Percentiles rank a stretch among this genome's conserved stretches.
These are phyloP conservation scores for Cheilosia urbana DNA, from an alignment of 2,888 invertebrate species.

Conservation along the genomic window DNA sequence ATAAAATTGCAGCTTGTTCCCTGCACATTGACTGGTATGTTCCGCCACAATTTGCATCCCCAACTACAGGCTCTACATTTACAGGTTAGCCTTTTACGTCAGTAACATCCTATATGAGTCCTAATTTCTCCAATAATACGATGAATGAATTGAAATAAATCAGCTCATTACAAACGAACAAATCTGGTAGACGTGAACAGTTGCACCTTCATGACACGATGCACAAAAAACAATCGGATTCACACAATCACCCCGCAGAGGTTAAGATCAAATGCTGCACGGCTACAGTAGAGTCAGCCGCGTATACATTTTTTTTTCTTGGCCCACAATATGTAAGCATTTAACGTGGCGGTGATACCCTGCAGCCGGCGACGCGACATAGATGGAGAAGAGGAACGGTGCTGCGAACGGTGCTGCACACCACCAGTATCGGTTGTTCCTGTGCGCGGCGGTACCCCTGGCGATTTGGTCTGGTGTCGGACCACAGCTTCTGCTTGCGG, in stretches of 20 bases:
- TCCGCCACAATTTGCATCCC: too few species aligned
- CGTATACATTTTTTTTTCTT: conserved; percentile 29
- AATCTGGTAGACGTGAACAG: conserved; percentile 75
- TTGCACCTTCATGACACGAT: conserved; percentile 74
- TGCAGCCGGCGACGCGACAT: conserved; percentile 8
- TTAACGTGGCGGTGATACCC: conserved; percentile 22
- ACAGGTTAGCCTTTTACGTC: too few species aligned
- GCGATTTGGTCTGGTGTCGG: conserved; percentile 73
- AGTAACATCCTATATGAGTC: conserved; percentile 35
- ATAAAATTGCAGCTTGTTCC: too few species aligned
- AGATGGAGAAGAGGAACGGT: conserved; percentile 8
- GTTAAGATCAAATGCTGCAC: conserved; percentile 75
- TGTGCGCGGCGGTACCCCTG: conserved; percentile 60
- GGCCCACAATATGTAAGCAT: conserved; percentile 57
- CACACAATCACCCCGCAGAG: conserved; percentile 73
- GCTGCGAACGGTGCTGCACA: not conserved
- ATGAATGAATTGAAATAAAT: conserved; percentile 70
- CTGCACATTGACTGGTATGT: too few species aligned
- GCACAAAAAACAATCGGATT: conserved; percentile 73
- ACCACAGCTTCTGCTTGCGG: conserved; percentile 71
- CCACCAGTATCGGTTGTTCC: conserved; percentile 2
- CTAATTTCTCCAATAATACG: conserved; percentile 56
- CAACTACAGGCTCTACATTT: too few species aligned
- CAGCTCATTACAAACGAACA: conserved; percentile 75
- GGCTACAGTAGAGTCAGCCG: conserved; percentile 46